Evolutionary conservation across 1,140 invertebrate genomes (phyloP).

Genomic region (Eueides isabella): DNA sequence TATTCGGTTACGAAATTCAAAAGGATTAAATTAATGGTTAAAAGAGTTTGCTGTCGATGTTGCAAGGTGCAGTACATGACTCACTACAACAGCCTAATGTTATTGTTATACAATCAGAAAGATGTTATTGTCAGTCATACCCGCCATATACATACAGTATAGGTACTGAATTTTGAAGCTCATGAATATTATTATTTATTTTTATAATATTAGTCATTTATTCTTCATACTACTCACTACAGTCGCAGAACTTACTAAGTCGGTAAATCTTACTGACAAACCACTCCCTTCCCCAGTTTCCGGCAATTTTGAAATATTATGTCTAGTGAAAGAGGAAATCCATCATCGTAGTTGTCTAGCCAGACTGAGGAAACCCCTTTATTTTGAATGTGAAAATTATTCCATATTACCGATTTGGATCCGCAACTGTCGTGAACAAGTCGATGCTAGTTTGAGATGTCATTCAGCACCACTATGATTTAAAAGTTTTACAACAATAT

Average conservation of each 20-base stretch:
- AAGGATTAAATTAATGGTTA: not conserved
- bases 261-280: not conserved
- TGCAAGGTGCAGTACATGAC: not conserved
- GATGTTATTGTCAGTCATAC: not conserved
- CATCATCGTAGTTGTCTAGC: conserved; percentile 1
- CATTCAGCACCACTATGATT: not conserved
- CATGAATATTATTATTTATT: not conserved
- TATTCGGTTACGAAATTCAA: not conserved
- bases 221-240: not conserved
- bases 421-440: not conserved
- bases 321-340: conserved; percentile 9
- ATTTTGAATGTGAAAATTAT: not conserved
- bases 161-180: not conserved
- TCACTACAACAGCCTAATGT: not conserved
- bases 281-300: not conserved
- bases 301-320: conserved; percentile 6
- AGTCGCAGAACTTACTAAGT: not conserved
- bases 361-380: not conserved
- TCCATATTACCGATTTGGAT: not conserved
- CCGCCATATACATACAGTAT: not conserved
- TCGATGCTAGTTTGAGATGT: not conserved
- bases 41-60: not conserved
- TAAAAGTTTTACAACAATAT: too few species aligned
- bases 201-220: not conserved
- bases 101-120: not conserved